A percentile compares a stretch with the other conserved stretches of the same genome.
phyloP scores from a whole-genome alignment of 2,113 vertebrate species.

The Chascanopsetta lugubris region DNA sequence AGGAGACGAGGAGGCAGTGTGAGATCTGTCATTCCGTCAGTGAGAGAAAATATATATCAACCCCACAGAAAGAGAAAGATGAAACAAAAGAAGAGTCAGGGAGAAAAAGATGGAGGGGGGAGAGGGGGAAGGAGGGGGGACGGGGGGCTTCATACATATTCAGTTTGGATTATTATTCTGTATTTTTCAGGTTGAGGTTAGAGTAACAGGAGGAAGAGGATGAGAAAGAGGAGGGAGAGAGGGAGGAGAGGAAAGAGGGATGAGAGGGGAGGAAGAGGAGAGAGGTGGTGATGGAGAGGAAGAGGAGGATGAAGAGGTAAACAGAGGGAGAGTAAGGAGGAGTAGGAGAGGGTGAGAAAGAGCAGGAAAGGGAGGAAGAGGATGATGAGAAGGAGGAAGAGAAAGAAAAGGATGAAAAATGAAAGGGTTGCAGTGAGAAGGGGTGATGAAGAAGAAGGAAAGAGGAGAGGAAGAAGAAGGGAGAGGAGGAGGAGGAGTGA shows the following conservation, averaged over 20 bases:
- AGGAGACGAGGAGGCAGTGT: not conserved
- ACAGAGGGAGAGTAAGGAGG: not conserved
- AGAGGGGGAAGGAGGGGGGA: not conserved
- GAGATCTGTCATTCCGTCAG: constrained; percentile 4
- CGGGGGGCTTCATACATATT: constrained; percentile 1
- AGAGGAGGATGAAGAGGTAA: not conserved
- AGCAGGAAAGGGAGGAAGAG: not conserved
- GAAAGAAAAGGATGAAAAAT: no score
- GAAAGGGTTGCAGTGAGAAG: not conserved
- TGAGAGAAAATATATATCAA: not conserved
- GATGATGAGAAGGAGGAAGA: not conserved
- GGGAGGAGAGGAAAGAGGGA: not conserved
- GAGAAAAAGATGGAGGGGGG: not conserved
- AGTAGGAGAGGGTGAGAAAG: not conserved
- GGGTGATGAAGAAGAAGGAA: not conserved
- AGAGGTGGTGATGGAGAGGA: no score
- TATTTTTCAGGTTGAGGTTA: not conserved
- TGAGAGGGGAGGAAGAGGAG: not conserved
- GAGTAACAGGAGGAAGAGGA: not conserved
- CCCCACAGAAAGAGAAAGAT: not conserved
- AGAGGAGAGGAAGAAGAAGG: no score
- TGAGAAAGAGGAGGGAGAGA: not conserved
- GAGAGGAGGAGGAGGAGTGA: not conserved
- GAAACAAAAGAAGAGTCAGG: not conserved
- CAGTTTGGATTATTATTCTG: not conserved